A percentile compares a stretch with the other conserved stretches of the same genome.
Conservation (phyloP, 2,888 invertebrate genomes). For the Nasonia oneida region DNA sequence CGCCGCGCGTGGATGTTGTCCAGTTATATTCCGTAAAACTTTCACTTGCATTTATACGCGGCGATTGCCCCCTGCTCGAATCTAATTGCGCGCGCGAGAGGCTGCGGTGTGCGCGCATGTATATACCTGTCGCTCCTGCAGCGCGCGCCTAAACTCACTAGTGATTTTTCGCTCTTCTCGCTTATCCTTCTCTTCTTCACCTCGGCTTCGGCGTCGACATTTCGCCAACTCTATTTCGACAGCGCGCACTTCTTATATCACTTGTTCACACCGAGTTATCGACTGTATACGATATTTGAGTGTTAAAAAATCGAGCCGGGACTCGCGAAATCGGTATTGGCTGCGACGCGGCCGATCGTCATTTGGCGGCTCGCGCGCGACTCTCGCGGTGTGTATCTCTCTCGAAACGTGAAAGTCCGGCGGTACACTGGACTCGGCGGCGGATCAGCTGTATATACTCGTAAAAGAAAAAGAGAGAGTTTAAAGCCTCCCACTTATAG, state of each 20-base stretch:
- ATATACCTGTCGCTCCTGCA: background rate
- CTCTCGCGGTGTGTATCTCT: slow-evolving; percentile 10
- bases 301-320: no score
- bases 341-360: background rate
- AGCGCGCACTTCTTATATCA: background rate
- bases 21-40: slow-evolving; percentile 49
- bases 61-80: background rate
- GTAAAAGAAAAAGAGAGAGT: slow-evolving; percentile 74
- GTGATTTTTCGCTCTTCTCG: background rate
- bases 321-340: background rate
- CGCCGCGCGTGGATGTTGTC: slow-evolving; percentile 21
- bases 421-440: slow-evolving; percentile 69
- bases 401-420: slow-evolving; percentile 75
- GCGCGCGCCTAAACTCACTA: no score
- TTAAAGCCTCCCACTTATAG: slow-evolving; percentile 70
- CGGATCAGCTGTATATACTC: slow-evolving; percentile 73
- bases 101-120: background rate
- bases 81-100: background rate
- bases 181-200: background rate
- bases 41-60: slow-evolving; percentile 53
- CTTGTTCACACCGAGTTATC: background rate
- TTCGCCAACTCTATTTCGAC: no score
- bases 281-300: no score
- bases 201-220: background rate
- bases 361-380: slow-evolving; percentile 21